These are phyloP conservation scores for Calonectris borealis DNA, from an alignment of 2,113 vertebrate genomes.

Conservation along the genomic window DNA sequence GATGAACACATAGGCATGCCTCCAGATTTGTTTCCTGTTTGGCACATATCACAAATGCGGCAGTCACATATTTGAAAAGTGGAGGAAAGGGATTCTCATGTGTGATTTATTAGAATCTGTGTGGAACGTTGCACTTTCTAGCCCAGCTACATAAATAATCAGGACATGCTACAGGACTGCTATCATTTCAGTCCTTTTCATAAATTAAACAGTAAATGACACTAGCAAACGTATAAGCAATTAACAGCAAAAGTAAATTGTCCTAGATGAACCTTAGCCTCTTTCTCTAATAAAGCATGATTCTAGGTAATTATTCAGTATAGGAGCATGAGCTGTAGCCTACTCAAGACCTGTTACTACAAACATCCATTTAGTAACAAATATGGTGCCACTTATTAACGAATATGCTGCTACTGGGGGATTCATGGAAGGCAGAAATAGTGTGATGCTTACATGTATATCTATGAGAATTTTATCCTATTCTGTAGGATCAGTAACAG, in stretches of 20 bases:
- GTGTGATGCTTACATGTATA: background rate
- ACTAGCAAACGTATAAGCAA: conserved; percentile 1
- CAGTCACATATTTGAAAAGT: background rate
- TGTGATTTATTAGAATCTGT: background rate
- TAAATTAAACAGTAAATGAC: conserved; percentile 45
- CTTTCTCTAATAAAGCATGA: background rate
- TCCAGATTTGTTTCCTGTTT: background rate
- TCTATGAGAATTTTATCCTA: background rate
- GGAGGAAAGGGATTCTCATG: background rate
- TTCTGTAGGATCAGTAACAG: background rate
- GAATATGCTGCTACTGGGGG: background rate
- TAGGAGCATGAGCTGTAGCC: background rate
- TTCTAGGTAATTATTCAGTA: conserved; percentile 27
- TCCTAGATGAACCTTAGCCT: background rate
- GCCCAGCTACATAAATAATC: background rate
- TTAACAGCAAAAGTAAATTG: conserved; percentile 21
- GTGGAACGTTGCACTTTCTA: background rate
- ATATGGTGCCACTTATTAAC: background rate
- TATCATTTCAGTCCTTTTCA: background rate
- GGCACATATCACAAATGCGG: background rate
- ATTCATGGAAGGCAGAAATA: background rate
- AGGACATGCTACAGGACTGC: background rate
- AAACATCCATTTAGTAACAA: background rate
- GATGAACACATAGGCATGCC: background rate
- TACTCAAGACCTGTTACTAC: background rate